Evolutionary conservation across 2,888 invertebrate species (phyloP), one percentile per base, ranked within the genome.

Genomic region (Glyphotaelius pellucidus): DNA sequence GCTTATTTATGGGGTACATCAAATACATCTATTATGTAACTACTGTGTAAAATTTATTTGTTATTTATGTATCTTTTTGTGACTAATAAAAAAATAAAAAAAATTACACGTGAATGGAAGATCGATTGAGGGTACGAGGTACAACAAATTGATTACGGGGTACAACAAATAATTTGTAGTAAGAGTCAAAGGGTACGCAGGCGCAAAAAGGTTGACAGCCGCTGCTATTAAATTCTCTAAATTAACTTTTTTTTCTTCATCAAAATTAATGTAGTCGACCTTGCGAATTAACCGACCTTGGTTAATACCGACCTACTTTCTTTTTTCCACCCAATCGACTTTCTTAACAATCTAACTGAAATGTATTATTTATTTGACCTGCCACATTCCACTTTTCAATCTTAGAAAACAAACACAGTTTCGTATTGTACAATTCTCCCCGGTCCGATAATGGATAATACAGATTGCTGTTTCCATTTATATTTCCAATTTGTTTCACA

Each of bases 371-470:
- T 86, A 47, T 86, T 86, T 31, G 86, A 86, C 86, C 67, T 32
- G 87, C 67, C 67, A 88, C 12, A 47, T 52, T 88, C 67, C 30
- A 52, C 32, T 88, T 88, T 88, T 88, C 88, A 88, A 88, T 88
- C 88, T 88, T 12, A 35, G 35, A 88, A 88, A 67, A 88, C 67
- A 88, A 88, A 88, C 12, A 85, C 15, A 67, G 35, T 15, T 19
- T 31, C 32, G 31, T 30, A 31, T 32, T 52, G n/a, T 85, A 79
- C 88, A 67, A 67, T 88, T 88, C 35, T 88, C 47, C 30, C 32
- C 52, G 11, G 30, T 86, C n/a, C 42, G 42, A 86, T 47, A 67
- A 67, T 25, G 67, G 67, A 67, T 67, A 86, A n/a, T 86, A 86
- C 86, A 30, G 35, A 83, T 35, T 32, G 83, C 19, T 38, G 19